phyloP scores from a whole-genome alignment of 1,140 invertebrate genomes.

The Cyclargus thomasi region DNA sequence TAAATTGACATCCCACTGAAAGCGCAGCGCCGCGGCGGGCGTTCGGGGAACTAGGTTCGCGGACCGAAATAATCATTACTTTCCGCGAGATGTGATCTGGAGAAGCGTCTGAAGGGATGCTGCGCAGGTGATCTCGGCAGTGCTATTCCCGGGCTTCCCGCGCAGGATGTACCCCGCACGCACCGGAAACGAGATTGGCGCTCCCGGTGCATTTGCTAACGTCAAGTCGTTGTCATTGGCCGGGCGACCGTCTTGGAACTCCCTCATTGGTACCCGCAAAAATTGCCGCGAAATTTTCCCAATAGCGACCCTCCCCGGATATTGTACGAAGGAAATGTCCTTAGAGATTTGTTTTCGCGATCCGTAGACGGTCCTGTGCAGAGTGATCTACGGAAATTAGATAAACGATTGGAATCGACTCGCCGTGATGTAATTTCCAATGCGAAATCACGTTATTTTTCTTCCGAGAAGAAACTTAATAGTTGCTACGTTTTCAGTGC shows the following conservation, averaged over 20 bases:
- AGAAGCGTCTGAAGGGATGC: conserved; percentile 52
- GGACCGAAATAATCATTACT: conserved; percentile 74
- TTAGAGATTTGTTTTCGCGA: conserved; percentile 68
- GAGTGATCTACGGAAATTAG: conserved; percentile 55
- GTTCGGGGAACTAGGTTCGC: conserved; percentile 61
- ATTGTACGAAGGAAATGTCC: conserved; percentile 67
- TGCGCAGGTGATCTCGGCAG: conserved; percentile 56
- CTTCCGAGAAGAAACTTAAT: not conserved
- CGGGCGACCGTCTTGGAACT: conserved; percentile 12
- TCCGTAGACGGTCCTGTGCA: conserved; percentile 49
- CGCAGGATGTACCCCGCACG: conserved; percentile 59
- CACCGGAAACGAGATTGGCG: conserved; percentile 59
- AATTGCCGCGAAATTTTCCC: conserved; percentile 53
- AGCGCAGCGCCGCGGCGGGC: conserved; percentile 58
- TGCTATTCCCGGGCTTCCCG: conserved; percentile 69
- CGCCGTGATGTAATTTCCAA: conserved; percentile 38
- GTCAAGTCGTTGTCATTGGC: conserved; percentile 45
- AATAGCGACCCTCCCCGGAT: conserved; percentile 50
- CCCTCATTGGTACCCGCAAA: conserved; percentile 39
- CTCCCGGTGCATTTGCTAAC: conserved; percentile 45
- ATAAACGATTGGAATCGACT: conserved; percentile 42
- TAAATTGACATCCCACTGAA: conserved; percentile 48
- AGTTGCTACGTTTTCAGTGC: not conserved
- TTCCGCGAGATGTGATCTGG: conserved; percentile 70
- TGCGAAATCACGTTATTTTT: conserved; percentile 26